phyloP scores from a whole-genome alignment of 2,888 invertebrate species.

The Bugulina stolonifera region DNA sequence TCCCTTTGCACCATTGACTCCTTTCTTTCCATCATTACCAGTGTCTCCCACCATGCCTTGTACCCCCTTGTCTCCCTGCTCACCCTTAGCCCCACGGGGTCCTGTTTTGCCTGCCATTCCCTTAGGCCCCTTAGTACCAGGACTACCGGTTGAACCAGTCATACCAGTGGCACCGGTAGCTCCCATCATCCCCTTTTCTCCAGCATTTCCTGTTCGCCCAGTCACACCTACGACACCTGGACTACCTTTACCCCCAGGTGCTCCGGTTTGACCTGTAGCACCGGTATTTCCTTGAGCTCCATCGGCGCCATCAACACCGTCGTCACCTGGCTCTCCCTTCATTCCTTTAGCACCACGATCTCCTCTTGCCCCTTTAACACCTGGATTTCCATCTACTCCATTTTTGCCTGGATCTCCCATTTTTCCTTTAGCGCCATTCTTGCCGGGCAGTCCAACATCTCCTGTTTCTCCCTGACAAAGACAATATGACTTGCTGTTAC shows the following conservation, averaged over 20 bases:
- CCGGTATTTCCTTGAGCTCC: neutral
- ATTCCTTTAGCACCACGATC: neutral
- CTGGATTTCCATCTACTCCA: conserved; percentile 7
- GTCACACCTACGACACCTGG: neutral
- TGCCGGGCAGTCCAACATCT: neutral
- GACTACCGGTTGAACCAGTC: neutral
- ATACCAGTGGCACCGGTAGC: neutral
- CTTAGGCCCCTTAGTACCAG: neutral
- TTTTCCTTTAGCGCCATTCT: neutral
- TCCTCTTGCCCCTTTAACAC: neutral
- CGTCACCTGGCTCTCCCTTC: neutral
- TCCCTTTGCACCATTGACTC: neutral
- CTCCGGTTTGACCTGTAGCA: conserved; percentile 4
- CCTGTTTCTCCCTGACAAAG: neutral
- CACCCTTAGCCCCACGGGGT: neutral
- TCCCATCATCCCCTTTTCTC: conserved; percentile 4
- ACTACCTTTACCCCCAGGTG: neutral
- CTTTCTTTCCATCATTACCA: neutral
- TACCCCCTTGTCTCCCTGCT: neutral
- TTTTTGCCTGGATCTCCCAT: conserved; percentile 7
- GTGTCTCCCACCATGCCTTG: neutral
- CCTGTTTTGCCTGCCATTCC: neutral
- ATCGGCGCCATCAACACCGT: neutral
- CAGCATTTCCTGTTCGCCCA: neutral
- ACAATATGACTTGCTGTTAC: neutral